Conservation (phyloP, 1,140 invertebrate species). For the Zaprionus inermis region DNA sequence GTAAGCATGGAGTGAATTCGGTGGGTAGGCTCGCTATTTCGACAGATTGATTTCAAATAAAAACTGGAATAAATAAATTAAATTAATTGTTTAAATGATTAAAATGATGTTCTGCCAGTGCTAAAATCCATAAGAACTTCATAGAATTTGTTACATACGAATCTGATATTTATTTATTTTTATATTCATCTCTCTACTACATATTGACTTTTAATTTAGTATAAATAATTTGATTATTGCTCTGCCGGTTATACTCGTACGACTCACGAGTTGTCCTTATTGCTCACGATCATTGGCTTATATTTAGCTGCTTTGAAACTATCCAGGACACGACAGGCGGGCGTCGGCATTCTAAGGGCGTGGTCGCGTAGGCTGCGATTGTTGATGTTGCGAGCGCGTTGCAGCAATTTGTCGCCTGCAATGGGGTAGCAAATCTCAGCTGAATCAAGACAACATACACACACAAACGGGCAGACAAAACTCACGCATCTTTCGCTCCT, state of each 20-base stretch:
- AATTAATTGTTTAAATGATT: no score
- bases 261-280: slow-evolving; percentile 2
- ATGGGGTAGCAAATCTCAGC: slow-evolving; percentile 9
- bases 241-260: neutral
- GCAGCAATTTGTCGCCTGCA: slow-evolving; percentile 60
- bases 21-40: neutral
- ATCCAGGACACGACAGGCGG: slow-evolving; percentile 57
- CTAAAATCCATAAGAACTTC: neutral
- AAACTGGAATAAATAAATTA: no score
- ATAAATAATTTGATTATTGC: neutral
- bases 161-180: no score
- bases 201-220: neutral
- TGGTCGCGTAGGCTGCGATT: slow-evolving; percentile 52
- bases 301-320: slow-evolving; percentile 21
- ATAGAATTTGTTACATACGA: no score
- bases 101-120: no score
- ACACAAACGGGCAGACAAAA: slow-evolving; percentile 17
- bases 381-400: slow-evolving; percentile 45
- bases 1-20: neutral
- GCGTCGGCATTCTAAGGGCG: slow-evolving; percentile 54
- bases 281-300: slow-evolving; percentile 20
- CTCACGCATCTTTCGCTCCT: slow-evolving; percentile 67
- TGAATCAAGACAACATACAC: neutral
- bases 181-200: no score
- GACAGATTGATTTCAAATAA: neutral